Conservation (phyloP, 2,113 vertebrate species). For the Chloebia gouldiae region DNA sequence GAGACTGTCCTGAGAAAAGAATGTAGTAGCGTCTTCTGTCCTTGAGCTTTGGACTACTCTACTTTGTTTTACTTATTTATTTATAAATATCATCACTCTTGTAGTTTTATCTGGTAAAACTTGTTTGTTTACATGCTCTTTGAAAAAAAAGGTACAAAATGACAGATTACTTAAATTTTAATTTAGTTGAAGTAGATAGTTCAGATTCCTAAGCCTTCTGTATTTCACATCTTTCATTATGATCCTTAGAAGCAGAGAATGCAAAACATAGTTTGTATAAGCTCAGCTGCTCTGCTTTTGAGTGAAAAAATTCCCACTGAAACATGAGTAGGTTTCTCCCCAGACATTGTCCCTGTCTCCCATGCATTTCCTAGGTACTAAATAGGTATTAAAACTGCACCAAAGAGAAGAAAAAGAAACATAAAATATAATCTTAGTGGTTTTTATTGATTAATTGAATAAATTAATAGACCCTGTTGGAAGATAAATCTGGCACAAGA, state of each 20-base stretch:
- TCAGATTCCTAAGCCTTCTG: background rate
- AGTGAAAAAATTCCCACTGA: background rate
- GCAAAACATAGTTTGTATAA: background rate
- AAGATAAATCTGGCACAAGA: background rate
- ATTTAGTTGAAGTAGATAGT: background rate
- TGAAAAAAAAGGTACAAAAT: background rate
- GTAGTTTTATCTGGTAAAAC: background rate
- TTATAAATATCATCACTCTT: background rate
- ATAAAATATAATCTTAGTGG: background rate
- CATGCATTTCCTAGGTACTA: background rate
- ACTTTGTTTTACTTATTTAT: background rate
- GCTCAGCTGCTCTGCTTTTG: background rate
- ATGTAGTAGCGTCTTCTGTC: background rate
- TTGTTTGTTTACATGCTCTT: background rate
- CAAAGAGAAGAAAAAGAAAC: background rate
- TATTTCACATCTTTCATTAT: background rate
- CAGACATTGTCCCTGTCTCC: background rate
- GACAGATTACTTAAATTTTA: background rate
- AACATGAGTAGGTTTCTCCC: background rate
- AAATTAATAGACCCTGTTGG: background rate
- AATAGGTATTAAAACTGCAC: background rate
- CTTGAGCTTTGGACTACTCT: background rate
- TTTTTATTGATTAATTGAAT: background rate
- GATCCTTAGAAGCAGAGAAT: background rate
- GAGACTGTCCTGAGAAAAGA: background rate